Base-by-base conservation (phyloP, 2,888 invertebrate genomes). In the Amphipoea oculea region DNA sequence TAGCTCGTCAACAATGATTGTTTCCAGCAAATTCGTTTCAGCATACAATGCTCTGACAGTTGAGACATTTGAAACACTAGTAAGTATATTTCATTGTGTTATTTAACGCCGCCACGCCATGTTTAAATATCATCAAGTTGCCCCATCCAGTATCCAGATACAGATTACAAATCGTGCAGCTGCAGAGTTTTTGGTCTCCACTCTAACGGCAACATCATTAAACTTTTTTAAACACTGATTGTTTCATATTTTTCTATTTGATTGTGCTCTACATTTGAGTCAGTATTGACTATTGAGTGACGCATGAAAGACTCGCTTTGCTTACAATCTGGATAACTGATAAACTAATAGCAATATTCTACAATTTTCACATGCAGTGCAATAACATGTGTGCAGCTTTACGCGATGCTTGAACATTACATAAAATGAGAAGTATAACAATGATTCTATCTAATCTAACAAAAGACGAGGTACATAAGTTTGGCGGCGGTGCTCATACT, bases 401-500 rank as follows among this genome's bases (percentile, higher is more conserved):
- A 89, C 87, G 86, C 87, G 86, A 91, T 89, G 91, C 91, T 91
- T 92, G 72, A 73, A 90, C 89, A 91, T 84, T 95, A 92, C 92
- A 92, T 93, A 95, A 95, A 91, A 89, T 85, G 86, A 89, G 92
- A 92, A 91, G 90, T 91, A 92, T 93, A 91, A 93, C 86, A 83
- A 79, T 84, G 87, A 84, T 84, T 87, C 74, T 91, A 93, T 92
- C 91, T 91, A 92, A 92, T 92, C 89, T 89, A 91, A 95, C 94
- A 94, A 95, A 95, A 94, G 94, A 93, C 91, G 94, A 91, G 91
- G 93, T 92, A 94, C 93, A 94, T 94, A 92, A 92, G 91, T 94
- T 95, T 90, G 91, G 89, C 89, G 91, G 89, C 90, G 90, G 92
- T 91, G 91, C 90, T 92, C 89, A 91, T 91, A 90, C 91, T 91